Base-by-base conservation (phyloP, 1,140 invertebrate genomes). In the Zaprionus camerounensis region DNA sequence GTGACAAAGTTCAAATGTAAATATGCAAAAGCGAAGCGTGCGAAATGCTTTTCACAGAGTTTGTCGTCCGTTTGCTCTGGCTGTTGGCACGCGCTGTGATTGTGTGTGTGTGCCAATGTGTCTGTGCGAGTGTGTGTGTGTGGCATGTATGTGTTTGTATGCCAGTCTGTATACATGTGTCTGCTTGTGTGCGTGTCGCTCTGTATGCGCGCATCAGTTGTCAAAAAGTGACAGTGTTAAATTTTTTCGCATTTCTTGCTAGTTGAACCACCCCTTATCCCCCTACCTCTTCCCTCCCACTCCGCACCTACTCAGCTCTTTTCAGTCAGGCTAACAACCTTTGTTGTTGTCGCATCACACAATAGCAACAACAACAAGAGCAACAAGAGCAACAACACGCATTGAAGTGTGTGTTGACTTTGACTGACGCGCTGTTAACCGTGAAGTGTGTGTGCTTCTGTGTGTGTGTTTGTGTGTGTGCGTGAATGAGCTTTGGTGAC, bases 371-470 rank as follows among this genome's bases (percentile, higher is more conserved):
- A 20, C 53, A 55, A 55, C 15, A 51, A 12, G 36, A 34, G 5
- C n/a, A 44, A 31, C 36, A 31, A 6, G 20, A 36, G 22, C 31
- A 34, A 55, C 64, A 74, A 57, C 65, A 46, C 31, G 49, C 81
- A 75, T 78, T 84, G 78, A 86, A 87, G 83, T 83, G 81, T 88
- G 68, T 83, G 84, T 87, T 87, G 83, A 87, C 83, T 87, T 87
- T 87, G 83, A 87, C 83, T 87, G 83, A 87, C 83, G 83, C 82
- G 78, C 81, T 84, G 83, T 87, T 84, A 87, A 81, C 69, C 78
- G 51, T 88, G 78, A 84, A 87, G 85, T 87, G 82, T 85, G 80
- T 79, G 80, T 26, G 72, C 57, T 0, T 11, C 9, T 11, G 31
- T 9, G 31, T 34, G 0, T 7, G 6, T 31, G 7, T 26, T 68